Evolutionary conservation across 2,888 invertebrate species (phyloP).

Genomic region (Hemithea aestivaria): DNA sequence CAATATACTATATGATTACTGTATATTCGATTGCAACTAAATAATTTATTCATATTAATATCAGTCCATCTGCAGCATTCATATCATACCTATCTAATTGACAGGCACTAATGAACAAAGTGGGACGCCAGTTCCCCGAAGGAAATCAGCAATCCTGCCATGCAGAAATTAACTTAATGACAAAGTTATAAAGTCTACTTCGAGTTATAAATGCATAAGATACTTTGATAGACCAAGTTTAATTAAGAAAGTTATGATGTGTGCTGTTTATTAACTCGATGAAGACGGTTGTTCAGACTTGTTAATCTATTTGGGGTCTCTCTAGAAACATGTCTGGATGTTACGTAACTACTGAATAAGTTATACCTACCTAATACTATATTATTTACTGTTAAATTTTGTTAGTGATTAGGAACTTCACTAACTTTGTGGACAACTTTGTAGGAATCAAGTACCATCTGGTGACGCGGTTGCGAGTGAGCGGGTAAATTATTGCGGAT

Average conservation of each 20-base stretch:
- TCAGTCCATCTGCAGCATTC: too few species aligned
- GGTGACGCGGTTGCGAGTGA: too few species aligned
- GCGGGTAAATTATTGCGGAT: too few species aligned
- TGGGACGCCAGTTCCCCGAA: slow-evolving; percentile 32
- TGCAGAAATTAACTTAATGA: slow-evolving; percentile 16
- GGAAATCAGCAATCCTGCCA: slow-evolving; percentile 26
- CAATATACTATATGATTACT: too few species aligned
- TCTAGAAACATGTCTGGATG: slow-evolving; percentile 9
- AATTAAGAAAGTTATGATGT: slow-evolving; percentile 38
- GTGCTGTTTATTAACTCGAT: slow-evolving; percentile 25
- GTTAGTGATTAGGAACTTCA: too few species aligned
- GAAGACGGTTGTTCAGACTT: slow-evolving; percentile 19
- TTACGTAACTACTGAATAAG: neutral
- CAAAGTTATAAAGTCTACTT: slow-evolving; percentile 23
- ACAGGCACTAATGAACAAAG: slow-evolving; percentile 30
- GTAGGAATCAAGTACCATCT: too few species aligned
- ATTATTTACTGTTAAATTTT: too few species aligned
- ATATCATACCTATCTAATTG: slow-evolving; percentile 12
- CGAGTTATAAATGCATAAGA: slow-evolving; percentile 15
- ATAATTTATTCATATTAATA: too few species aligned
- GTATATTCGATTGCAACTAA: too few species aligned
- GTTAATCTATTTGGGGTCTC: slow-evolving; percentile 21
- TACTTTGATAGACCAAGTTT: slow-evolving; percentile 27
- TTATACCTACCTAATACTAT: neutral
- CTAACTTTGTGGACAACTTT: too few species aligned